Conservation (phyloP, 2,888 invertebrate species). For the Formica aserva region DNA sequence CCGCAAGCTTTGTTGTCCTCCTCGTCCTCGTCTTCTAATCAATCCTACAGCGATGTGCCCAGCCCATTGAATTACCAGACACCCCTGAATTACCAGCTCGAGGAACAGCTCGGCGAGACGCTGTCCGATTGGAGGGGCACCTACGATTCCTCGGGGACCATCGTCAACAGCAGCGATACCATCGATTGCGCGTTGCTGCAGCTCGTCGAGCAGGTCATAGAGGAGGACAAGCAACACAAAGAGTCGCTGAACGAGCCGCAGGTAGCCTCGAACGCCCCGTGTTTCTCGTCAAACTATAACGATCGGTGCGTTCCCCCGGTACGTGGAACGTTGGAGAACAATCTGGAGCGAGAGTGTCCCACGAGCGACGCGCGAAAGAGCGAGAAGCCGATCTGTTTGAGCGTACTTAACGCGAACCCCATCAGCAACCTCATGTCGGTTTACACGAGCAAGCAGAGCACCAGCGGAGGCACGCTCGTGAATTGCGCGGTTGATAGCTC, state of each 20-base stretch:
- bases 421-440: slow-evolving; percentile 17
- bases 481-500: neutral
- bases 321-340: neutral
- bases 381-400: neutral
- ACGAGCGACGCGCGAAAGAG: neutral
- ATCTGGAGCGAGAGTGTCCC: neutral
- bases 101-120: slow-evolving; percentile 71
- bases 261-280: slow-evolving; percentile 67
- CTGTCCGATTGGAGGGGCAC: slow-evolving; percentile 57
- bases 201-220: slow-evolving; percentile 77
- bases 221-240: slow-evolving; percentile 56
- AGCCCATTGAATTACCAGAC: slow-evolving; percentile 78
- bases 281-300: neutral
- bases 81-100: slow-evolving; percentile 67
- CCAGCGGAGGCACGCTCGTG: slow-evolving; percentile 19
- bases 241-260: slow-evolving; percentile 68
- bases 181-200: slow-evolving; percentile 74
- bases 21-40: slow-evolving; percentile 78
- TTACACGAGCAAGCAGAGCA: slow-evolving; percentile 16
- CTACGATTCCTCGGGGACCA: slow-evolving; percentile 68
- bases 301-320: neutral
- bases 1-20: slow-evolving; percentile 67
- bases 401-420: neutral
- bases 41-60: slow-evolving; percentile 76
- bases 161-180: slow-evolving; percentile 68